These are phyloP conservation scores for Scaptomyza polygonia DNA, from an alignment of 2,888 invertebrate species.

Conservation along the genomic window DNA sequence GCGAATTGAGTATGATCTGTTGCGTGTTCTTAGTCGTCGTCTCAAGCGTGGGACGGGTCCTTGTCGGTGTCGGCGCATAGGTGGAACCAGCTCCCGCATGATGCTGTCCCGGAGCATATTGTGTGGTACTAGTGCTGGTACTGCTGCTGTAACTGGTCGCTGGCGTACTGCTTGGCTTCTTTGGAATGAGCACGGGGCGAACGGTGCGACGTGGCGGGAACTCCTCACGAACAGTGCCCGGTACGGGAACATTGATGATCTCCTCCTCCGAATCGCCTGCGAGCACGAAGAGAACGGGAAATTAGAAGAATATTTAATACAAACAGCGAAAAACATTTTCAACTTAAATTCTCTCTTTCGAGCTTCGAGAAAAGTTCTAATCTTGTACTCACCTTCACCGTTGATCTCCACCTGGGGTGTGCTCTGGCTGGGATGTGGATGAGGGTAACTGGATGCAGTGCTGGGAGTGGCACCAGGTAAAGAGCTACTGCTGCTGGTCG, in stretches of 20 bases:
- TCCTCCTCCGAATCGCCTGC: constrained; percentile 83
- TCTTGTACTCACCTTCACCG: constrained; percentile 75
- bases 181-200: constrained; percentile 80
- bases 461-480: constrained; percentile 49
- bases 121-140: constrained; percentile 47
- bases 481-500: constrained; percentile 36
- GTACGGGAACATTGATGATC: constrained; percentile 81
- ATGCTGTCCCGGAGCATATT: constrained; percentile 25
- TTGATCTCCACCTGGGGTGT: constrained; percentile 81
- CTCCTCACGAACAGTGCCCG: constrained; percentile 84
- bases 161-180: constrained; percentile 80
- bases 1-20: constrained; percentile 87
- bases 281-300: background rate
- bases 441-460: constrained; percentile 70
- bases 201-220: constrained; percentile 84
- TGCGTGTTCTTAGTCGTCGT: constrained; percentile 83
- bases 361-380: no score
- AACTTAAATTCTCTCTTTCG: no score
- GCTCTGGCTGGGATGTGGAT: constrained; percentile 62
- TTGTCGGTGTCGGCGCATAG: constrained; percentile 60
- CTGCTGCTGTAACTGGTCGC: constrained; percentile 59
- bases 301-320: background rate
- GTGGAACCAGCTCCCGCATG: constrained; percentile 42
- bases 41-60: constrained; percentile 70
- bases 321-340: no score